phyloP scores from a whole-genome alignment of 2,113 vertebrate species.

The Chunga burmeisteri region DNA sequence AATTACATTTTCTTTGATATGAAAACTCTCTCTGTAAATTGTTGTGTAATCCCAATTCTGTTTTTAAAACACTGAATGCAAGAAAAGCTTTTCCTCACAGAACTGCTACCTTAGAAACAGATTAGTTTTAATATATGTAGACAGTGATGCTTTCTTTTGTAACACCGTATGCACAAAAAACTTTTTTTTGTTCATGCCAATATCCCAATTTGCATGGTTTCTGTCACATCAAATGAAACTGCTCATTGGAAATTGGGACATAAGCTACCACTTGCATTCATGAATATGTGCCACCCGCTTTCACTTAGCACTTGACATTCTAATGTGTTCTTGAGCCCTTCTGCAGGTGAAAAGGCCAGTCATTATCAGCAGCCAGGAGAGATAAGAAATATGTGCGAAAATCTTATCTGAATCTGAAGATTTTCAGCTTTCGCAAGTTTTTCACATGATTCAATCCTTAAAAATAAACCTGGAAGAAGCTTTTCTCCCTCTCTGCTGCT shows the following conservation, averaged over 20 bases:
- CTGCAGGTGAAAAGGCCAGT: slow-evolving; percentile 7
- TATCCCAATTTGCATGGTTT: slow-evolving; percentile 45
- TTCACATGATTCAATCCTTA: neutral
- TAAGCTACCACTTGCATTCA: slow-evolving; percentile 7
- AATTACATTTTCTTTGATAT: neutral
- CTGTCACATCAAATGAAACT: slow-evolving; percentile 39
- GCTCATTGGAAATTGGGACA: slow-evolving; percentile 30
- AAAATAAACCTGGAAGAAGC: slow-evolving; percentile 11
- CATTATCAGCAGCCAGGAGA: slow-evolving; percentile 25
- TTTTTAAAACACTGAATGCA: neutral
- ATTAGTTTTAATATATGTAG: slow-evolving; percentile 34
- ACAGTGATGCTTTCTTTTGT: slow-evolving; percentile 2
- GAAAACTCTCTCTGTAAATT: neutral
- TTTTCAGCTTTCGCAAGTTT: slow-evolving; percentile 2
- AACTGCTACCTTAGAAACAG: slow-evolving; percentile 13
- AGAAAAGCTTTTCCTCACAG: neutral
- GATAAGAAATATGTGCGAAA: slow-evolving; percentile 31
- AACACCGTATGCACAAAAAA: neutral
- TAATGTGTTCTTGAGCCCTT: neutral
- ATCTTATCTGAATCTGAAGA: slow-evolving; percentile 3
- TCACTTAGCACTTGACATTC: slow-evolving; percentile 30
- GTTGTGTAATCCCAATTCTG: neutral
- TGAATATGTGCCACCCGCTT: neutral
- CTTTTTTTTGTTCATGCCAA: slow-evolving; percentile 16
- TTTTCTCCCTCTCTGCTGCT: neutral